Conservation (phyloP, 1,140 invertebrate genomes). For the Drosophila mayri region DNA sequence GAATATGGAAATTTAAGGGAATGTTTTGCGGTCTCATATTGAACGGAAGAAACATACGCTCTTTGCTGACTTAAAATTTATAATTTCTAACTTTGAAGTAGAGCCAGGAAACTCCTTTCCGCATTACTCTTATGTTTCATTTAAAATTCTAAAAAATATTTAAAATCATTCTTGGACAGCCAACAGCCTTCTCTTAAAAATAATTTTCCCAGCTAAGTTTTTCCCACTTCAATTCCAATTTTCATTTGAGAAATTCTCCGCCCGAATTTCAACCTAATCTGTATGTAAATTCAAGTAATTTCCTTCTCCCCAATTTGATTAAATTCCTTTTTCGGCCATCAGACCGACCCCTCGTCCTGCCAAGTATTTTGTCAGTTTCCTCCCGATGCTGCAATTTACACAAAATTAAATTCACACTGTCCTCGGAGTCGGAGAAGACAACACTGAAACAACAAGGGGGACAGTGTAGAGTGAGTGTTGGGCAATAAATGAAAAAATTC, state of each 20-base stretch:
- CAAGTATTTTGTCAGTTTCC: constrained; percentile 54
- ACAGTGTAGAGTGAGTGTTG: constrained; percentile 4
- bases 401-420: constrained; percentile 81
- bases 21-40: constrained; percentile 13
- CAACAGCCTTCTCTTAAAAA: neutral
- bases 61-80: neutral
- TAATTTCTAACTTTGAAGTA: neutral
- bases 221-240: constrained; percentile 5
- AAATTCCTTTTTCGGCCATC: constrained; percentile 44
- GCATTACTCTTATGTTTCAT: too few relatives aligned
- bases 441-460: constrained; percentile 1
- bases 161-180: too few relatives aligned
- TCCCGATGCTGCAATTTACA: constrained; percentile 71
- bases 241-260: constrained; percentile 27
- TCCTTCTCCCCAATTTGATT: constrained; percentile 47
- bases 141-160: neutral
- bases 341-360: constrained; percentile 4
- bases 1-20: constrained; percentile 5
- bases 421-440: constrained; percentile 37
- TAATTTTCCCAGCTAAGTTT: neutral
- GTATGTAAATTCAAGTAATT: constrained; percentile 57
- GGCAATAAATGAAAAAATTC: constrained; percentile 81
- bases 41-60: neutral
- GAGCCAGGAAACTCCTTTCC: neutral
- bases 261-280: constrained; percentile 35